A percentile compares a stretch with the other conserved stretches of the same genome.
These are phyloP conservation scores for Actias luna DNA, from an alignment of 2,888 invertebrate species.

Conservation along the genomic window DNA sequence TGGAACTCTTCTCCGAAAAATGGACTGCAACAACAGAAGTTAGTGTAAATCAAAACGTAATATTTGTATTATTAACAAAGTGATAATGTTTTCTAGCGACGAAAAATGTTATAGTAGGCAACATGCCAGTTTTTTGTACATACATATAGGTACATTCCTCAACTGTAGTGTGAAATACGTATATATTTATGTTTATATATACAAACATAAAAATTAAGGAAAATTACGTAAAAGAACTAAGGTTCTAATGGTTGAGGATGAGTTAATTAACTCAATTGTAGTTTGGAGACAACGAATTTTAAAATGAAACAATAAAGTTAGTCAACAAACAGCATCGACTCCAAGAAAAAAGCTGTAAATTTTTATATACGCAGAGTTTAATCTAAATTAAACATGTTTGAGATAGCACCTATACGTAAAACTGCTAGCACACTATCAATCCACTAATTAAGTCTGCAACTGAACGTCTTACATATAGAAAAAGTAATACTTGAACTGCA, in stretches of 20 bases:
- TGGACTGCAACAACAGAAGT: slow-evolving; percentile 83
- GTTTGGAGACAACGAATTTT: slow-evolving; percentile 37
- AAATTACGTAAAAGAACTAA: neutral
- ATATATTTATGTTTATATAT: neutral
- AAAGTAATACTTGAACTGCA: neutral
- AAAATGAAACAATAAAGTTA: slow-evolving; percentile 43
- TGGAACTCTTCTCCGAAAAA: slow-evolving; percentile 97
- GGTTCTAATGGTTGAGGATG: neutral
- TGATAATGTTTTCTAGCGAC: neutral
- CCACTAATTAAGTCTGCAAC: neutral
- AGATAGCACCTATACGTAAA: slow-evolving; percentile 15
- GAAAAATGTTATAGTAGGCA: neutral
- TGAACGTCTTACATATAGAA: neutral
- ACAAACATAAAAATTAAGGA: no score
- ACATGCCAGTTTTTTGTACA: neutral
- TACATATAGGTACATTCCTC: neutral
- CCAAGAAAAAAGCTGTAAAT: slow-evolving; percentile 40
- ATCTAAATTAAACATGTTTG: slow-evolving; percentile 30
- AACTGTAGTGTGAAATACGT: neutral
- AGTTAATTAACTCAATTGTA: slow-evolving; percentile 25
- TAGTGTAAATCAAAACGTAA: neutral
- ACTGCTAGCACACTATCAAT: neutral
- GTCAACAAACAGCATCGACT: slow-evolving; percentile 36
- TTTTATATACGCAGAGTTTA: slow-evolving; percentile 27
- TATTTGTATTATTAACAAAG: neutral